Conservation (phyloP, 2,797 vertebrate species). For the Iguana delicatissima region DNA sequence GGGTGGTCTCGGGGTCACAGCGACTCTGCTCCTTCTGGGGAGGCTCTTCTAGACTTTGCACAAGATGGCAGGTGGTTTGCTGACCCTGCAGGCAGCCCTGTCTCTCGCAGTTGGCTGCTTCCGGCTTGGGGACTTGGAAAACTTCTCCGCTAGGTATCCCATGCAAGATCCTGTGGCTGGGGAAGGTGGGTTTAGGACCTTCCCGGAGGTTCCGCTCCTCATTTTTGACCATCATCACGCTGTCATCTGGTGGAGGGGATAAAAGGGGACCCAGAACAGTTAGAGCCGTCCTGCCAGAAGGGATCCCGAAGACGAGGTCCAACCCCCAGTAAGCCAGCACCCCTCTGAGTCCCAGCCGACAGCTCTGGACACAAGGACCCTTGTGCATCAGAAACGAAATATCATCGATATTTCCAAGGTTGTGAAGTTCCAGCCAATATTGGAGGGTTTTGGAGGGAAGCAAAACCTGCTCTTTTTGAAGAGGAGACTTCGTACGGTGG, state of each 20-base stretch:
- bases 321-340: no score
- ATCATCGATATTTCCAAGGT: background rate
- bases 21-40: background rate
- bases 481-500: no score
- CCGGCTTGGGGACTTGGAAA: background rate
- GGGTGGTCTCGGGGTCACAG: accelerated
- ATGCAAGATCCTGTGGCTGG: background rate
- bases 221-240: background rate
- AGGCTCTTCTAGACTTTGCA: background rate
- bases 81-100: background rate
- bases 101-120: background rate
- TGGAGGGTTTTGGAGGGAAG: background rate
- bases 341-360: background rate
- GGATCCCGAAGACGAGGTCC: background rate
- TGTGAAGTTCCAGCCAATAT: background rate
- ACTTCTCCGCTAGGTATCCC: background rate
- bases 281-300: background rate
- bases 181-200: background rate
- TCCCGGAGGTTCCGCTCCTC: background rate
- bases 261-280: background rate
- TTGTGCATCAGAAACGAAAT: background rate
- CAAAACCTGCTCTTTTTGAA: background rate
- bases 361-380: background rate
- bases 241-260: background rate
- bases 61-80: accelerated